Conservation (phyloP, 2,888 invertebrate genomes). For the Drosophila lacicola region DNA sequence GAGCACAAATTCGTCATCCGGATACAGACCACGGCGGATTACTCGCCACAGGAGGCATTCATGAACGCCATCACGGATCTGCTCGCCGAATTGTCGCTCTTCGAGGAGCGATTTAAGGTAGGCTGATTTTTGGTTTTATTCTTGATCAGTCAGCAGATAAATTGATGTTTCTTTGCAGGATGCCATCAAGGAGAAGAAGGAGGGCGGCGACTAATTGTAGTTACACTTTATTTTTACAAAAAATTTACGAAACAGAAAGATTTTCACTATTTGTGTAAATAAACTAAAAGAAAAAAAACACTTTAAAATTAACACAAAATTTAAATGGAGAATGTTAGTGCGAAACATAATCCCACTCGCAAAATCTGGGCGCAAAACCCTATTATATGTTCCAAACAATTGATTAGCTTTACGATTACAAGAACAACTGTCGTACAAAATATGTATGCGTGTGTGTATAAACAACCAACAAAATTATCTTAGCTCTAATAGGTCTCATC, state of each 20-base stretch:
- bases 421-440: slow-evolving; percentile 19
- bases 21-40: slow-evolving; percentile 98
- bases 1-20: slow-evolving; percentile 99
- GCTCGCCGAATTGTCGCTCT: slow-evolving; percentile 96
- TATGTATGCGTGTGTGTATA: slow-evolving; percentile 3
- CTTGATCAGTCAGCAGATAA: neutral
- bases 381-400: slow-evolving; percentile 9
- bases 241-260: slow-evolving; percentile 44
- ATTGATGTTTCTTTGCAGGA: slow-evolving; percentile 86
- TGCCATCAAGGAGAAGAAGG: slow-evolving; percentile 94
- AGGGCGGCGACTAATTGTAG: slow-evolving; percentile 89
- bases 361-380: neutral
- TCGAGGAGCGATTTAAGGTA: slow-evolving; percentile 97
- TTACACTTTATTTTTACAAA: slow-evolving; percentile 35
- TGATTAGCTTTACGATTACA: slow-evolving; percentile 28
- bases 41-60: slow-evolving; percentile 98
- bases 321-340: slow-evolving; percentile 30
- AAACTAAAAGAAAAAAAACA: slow-evolving; percentile 65
- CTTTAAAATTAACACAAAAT: slow-evolving; percentile 55
- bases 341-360: slow-evolving; percentile 7
- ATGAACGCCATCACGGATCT: slow-evolving; percentile 99
- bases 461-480: slow-evolving; percentile 44
- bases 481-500: slow-evolving; percentile 85
- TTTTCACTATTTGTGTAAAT: slow-evolving; percentile 62
- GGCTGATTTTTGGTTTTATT: neutral